Conservation (phyloP, 2,888 invertebrate species). For the Carabus problematicus region DNA sequence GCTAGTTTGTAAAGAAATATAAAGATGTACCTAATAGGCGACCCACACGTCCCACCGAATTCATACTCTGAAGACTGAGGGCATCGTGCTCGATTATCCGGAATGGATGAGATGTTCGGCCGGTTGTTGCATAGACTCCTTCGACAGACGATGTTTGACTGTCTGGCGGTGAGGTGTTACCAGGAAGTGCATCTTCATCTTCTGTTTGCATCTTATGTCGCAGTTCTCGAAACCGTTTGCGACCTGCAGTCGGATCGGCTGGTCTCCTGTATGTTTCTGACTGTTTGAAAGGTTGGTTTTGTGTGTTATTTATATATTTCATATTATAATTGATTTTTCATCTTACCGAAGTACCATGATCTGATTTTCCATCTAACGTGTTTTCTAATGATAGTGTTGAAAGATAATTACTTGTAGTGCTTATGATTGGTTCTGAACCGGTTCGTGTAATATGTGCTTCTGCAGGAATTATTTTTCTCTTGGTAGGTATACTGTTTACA, state of each 20-base stretch:
- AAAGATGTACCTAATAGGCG: constrained; percentile 68
- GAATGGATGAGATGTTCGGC: constrained; percentile 77
- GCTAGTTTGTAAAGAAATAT: constrained; percentile 46
- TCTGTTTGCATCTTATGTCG: constrained; percentile 87
- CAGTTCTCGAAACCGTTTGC: constrained; percentile 82
- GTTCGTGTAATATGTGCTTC: constrained; percentile 32
- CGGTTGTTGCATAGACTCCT: constrained; percentile 72
- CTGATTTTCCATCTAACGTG: constrained; percentile 14
- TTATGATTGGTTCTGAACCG: constrained; percentile 39
- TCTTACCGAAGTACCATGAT: constrained; percentile 33
- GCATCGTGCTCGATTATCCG: constrained; percentile 88
- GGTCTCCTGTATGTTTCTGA: constrained; percentile 21
- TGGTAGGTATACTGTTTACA: constrained; percentile 22
- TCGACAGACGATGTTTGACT: constrained; percentile 82
- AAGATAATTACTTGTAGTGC: constrained; percentile 17
- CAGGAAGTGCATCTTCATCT: constrained; percentile 75
- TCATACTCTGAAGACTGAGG: constrained; percentile 86
- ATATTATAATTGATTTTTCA: neutral
- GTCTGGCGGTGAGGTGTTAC: constrained; percentile 74
- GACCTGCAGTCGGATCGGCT: constrained; percentile 58
- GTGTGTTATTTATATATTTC: neutral
- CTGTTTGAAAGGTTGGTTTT: neutral
- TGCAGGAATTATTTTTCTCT: constrained; percentile 24
- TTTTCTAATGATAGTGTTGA: constrained; percentile 37
- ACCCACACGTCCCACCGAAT: constrained; percentile 83